phyloP scores from a whole-genome alignment of 2,888 invertebrate species.

The Tipula unca region DNA sequence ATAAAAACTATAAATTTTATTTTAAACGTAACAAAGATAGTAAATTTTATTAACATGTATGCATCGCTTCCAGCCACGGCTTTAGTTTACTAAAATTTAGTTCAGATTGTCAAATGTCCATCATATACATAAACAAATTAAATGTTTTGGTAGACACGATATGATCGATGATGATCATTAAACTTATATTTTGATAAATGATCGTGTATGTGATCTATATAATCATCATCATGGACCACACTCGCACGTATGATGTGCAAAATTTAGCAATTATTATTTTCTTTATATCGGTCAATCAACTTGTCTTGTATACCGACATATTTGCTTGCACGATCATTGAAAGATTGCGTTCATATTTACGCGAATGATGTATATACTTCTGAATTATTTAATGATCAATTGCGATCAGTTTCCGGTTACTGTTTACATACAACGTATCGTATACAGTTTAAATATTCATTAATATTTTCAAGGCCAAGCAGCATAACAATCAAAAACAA shows the following conservation, averaged over 20 bases:
- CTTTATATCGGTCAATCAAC: not conserved
- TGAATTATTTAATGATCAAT: not conserved
- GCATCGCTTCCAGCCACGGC: not conserved
- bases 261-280: not conserved
- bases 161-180: not conserved
- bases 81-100: not conserved
- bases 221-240: not conserved
- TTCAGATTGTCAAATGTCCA: not conserved
- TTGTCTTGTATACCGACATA: no score
- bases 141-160: not conserved
- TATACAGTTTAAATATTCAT: not conserved
- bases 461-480: not conserved
- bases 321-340: not conserved
- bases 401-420: not conserved
- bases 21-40: not conserved
- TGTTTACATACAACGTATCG: not conserved
- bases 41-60: not conserved
- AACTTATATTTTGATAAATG: not conserved
- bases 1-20: not conserved
- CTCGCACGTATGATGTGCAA: not conserved
- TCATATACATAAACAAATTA: not conserved
- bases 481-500: not conserved
- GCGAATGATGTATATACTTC: not conserved
- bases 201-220: not conserved
- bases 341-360: not conserved